These are phyloP conservation scores for Esperia sulphurella DNA, from an alignment of 2,888 invertebrate species.

Conservation along the genomic window DNA sequence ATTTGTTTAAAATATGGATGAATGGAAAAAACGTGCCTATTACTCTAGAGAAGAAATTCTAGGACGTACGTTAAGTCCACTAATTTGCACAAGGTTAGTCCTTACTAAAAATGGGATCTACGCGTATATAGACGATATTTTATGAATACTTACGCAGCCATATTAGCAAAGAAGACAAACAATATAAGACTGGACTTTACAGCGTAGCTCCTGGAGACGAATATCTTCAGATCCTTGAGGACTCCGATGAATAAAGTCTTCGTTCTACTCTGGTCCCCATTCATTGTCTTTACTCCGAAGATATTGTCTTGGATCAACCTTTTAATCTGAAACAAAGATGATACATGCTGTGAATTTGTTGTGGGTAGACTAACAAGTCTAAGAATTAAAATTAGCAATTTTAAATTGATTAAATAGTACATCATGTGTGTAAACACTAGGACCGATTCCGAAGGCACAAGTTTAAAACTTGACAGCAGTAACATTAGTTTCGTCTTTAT, in stretches of 20 bases:
- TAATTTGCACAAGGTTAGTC: no score
- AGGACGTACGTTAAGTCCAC: no score
- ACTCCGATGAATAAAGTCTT: slow-evolving; percentile 59
- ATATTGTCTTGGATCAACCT: slow-evolving; percentile 59
- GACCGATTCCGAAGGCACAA: no score
- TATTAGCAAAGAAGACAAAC: slow-evolving; percentile 70
- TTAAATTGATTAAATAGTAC: not conserved
- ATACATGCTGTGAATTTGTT: not conserved
- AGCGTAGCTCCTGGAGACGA: slow-evolving; percentile 61
- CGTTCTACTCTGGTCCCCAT: slow-evolving; percentile 52
- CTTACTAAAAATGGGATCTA: no score
- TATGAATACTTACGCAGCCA: slow-evolving; percentile 75
- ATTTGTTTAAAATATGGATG: no score
- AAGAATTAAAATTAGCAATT: not conserved
- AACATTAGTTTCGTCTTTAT: no score
- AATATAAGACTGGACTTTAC: slow-evolving; percentile 60
- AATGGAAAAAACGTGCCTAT: no score
- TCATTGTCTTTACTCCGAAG: slow-evolving; percentile 47
- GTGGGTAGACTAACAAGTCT: not conserved
- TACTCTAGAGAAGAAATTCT: no score
- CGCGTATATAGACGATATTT: no score
- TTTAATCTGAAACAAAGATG: slow-evolving; percentile 46
- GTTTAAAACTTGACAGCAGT: no score
- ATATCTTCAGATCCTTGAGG: slow-evolving; percentile 56
- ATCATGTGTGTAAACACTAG: not conserved